Percentiles rank a stretch among this genome's conserved stretches.
Conservation (phyloP, 2,113 vertebrate species). For the Python bivittatus region DNA sequence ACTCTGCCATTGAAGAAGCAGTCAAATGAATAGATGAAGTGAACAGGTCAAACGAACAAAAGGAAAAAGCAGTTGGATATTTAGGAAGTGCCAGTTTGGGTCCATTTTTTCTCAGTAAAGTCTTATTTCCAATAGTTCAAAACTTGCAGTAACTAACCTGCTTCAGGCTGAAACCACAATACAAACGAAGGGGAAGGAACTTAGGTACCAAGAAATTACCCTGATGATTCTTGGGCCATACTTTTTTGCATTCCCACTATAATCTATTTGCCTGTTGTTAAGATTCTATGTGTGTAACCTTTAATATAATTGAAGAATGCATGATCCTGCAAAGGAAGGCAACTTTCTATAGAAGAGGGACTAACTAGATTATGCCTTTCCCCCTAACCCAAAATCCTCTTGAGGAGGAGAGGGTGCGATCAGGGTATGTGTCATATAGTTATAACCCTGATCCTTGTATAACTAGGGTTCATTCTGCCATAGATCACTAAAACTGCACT, state of each 20-base stretch:
- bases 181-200: background rate
- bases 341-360: background rate
- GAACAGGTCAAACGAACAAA: background rate
- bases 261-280: background rate
- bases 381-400: background rate
- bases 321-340: background rate
- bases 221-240: background rate
- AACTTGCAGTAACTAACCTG: background rate
- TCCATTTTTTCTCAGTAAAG: background rate
- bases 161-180: slow-evolving; percentile 4
- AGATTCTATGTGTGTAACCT: background rate
- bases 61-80: background rate
- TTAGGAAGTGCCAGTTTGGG: background rate
- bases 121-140: background rate
- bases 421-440: background rate
- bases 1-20: background rate
- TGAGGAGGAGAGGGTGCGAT: background rate
- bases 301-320: background rate
- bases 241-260: background rate
- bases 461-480: background rate
- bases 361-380: background rate
- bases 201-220: background rate
- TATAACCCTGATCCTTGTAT: background rate
- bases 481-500: background rate
- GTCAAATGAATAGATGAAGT: too few relatives aligned